A percentile compares a stretch with the other conserved stretches of the same genome.
Conservation (phyloP, 2,797 vertebrate species). For the Trichosurus vulpecula region DNA sequence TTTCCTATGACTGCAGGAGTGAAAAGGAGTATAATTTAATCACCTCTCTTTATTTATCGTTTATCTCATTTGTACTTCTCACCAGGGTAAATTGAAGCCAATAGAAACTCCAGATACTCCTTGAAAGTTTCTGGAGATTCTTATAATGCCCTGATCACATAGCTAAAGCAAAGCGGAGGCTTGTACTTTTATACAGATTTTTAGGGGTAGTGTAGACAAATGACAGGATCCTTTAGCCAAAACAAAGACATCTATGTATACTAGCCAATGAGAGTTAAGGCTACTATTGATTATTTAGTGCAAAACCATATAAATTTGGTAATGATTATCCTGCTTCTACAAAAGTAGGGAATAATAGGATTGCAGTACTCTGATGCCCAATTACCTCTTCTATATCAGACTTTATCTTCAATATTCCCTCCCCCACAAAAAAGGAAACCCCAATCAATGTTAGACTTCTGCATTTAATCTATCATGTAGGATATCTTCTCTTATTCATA, state of each 20-base stretch:
- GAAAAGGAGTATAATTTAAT: constrained; percentile 46
- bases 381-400: background rate
- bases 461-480: background rate
- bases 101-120: constrained; percentile 9
- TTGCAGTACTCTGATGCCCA: background rate
- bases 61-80: constrained; percentile 6
- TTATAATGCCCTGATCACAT: constrained; percentile 3
- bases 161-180: constrained; percentile 14
- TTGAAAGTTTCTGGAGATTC: constrained; percentile 31
- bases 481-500: background rate
- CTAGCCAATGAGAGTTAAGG: constrained; percentile 1
- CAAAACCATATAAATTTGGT: constrained; percentile 12
- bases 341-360: constrained; percentile 17
- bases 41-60: constrained; percentile 32
- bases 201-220: background rate
- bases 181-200: background rate
- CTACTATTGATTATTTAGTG: constrained; percentile 28
- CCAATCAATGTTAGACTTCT: background rate
- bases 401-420: background rate
- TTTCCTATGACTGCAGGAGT: constrained; percentile 49
- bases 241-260: background rate
- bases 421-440: background rate
- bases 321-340: constrained; percentile 20
- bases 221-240: background rate
- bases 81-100: constrained; percentile 7